Percentiles rank a stretch among this genome's conserved stretches.
Evolutionary conservation across 2,797 vertebrate genomes (phyloP).

Genomic region (Bradypus variegatus): DNA sequence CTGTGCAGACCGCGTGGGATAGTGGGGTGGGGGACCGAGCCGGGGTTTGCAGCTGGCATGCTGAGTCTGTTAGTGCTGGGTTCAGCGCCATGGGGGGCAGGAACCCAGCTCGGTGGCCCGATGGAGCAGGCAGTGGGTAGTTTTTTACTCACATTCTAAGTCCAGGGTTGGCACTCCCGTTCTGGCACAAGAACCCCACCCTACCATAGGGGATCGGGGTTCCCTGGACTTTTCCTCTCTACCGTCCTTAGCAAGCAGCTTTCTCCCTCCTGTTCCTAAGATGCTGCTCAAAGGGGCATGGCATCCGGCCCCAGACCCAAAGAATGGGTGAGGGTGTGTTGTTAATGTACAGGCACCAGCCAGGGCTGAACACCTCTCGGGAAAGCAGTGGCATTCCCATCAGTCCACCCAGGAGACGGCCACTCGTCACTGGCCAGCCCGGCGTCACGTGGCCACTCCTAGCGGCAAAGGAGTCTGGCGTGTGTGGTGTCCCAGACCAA

Average conservation of each 20-base stretch:
- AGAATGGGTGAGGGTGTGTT: neutral
- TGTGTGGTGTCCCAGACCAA: neutral
- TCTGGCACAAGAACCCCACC: accelerated
- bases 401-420: neutral
- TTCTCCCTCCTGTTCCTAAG: neutral
- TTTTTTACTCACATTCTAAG: neutral
- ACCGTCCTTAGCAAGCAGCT: neutral
- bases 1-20: neutral
- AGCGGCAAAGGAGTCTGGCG: neutral
- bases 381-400: neutral
- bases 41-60: neutral
- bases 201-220: accelerated
- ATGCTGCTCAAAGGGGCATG: accelerated
- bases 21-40: accelerated
- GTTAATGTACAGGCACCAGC: neutral
- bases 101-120: too few relatives aligned
- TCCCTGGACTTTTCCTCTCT: accelerated
- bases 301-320: too few relatives aligned
- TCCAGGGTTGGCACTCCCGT: neutral
- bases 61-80: neutral
- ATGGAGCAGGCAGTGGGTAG: neutral
- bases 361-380: accelerated
- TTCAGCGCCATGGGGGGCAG: accelerated
- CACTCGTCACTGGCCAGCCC: neutral
- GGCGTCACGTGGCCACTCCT: neutral